phyloP scores from a whole-genome alignment of 2,113 vertebrate species.

The Falco punctatus region DNA sequence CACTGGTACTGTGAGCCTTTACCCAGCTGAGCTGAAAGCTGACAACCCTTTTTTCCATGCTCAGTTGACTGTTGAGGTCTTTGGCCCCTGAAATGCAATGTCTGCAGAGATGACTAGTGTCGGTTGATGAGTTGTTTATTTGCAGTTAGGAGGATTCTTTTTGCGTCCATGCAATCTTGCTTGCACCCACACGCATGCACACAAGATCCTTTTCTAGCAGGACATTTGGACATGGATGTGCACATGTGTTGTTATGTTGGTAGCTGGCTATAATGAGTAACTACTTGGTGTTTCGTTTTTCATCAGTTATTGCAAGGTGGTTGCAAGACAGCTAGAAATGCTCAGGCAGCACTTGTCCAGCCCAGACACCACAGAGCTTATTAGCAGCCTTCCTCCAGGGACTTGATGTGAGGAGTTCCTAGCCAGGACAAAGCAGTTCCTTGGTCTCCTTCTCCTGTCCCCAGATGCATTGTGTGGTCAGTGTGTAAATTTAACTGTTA shows the following conservation, averaged over 20 bases:
- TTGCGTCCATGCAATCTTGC: background rate
- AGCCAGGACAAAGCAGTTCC: background rate
- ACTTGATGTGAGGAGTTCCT: background rate
- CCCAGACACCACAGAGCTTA: background rate
- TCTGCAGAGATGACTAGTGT: background rate
- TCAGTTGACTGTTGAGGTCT: background rate
- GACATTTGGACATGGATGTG: background rate
- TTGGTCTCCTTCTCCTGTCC: background rate
- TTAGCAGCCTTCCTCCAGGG: background rate
- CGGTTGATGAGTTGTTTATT: background rate
- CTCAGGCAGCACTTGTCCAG: background rate
- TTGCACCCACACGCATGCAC: background rate
- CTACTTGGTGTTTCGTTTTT: background rate
- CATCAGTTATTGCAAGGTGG: background rate
- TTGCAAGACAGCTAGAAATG: background rate
- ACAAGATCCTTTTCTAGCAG: background rate
- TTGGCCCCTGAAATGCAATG: background rate
- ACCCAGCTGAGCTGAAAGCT: background rate
- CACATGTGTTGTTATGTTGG: background rate
- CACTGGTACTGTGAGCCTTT: rapidly evolving
- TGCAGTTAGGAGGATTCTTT: background rate
- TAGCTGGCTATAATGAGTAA: background rate
- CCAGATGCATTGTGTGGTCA: too few relatives aligned
- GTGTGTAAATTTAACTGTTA: background rate
- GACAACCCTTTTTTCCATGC: too few relatives aligned